Evolutionary conservation across 23 tunicate species (phyloP).

Genomic region (Styela clava): DNA sequence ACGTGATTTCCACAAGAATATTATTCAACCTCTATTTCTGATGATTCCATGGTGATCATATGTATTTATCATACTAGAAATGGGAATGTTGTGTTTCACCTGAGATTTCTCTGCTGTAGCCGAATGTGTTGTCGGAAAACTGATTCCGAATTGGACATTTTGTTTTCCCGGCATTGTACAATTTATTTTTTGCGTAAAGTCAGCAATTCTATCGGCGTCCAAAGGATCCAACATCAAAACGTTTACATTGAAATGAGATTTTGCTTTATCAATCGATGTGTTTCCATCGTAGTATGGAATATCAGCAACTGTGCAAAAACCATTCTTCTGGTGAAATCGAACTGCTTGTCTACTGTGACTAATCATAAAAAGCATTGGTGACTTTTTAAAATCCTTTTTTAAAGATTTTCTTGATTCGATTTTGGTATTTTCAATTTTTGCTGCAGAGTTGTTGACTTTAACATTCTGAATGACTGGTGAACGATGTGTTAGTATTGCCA

Average conservation of each 20-base stretch:
- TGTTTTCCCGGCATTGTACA: too few species aligned
- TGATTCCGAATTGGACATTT: too few species aligned
- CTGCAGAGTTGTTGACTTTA: not conserved
- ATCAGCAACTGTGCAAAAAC: conserved; percentile 48
- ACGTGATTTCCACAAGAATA: too few species aligned
- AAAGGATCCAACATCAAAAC: conserved; percentile 45
- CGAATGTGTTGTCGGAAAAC: too few species aligned
- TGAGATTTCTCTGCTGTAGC: too few species aligned
- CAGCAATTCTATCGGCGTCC: not conserved
- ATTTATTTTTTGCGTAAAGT: not conserved
- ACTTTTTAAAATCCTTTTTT: too few species aligned
- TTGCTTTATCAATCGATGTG: too few species aligned
- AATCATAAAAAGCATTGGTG: conserved; percentile 65
- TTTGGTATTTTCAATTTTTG: not conserved
- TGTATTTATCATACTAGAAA: too few species aligned
- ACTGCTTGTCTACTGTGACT: conserved; percentile 74
- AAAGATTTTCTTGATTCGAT: not conserved
- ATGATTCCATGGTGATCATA: too few species aligned
- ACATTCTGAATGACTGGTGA: not conserved
- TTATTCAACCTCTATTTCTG: too few species aligned
- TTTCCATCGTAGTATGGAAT: conserved; percentile 40
- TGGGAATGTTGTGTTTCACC: too few species aligned
- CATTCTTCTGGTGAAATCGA: conserved; percentile 63
- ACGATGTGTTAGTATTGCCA: not conserved
- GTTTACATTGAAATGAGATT: conserved; percentile 36